Base-by-base conservation (phyloP, 1,140 invertebrate genomes). In the Orussus abietinus region DNA sequence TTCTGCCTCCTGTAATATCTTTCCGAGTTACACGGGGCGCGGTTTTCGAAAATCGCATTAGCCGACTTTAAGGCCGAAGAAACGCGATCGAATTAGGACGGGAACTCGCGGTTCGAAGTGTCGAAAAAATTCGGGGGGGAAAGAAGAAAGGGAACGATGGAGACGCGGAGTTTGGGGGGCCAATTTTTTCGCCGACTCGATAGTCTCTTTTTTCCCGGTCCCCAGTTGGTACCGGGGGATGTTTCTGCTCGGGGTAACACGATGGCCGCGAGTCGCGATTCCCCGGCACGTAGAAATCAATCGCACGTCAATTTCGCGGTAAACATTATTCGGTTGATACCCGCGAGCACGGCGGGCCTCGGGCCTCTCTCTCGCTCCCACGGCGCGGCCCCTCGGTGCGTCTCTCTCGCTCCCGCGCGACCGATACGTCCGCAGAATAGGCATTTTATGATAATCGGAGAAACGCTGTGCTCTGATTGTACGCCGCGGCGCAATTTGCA, bases 361-460 rank as follows among this genome's bases (percentile, higher is more conserved):
- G 40, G 33, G 40, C 29, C 21, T 12, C 12, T 35, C 33, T 20
- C 25, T 20, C 15, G 5, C 38, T 39, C 28, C 19, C 32, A 19
- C 28, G 11, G 15, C 32, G 26, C 33, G 11, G 26, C 26, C 12
- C 19, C 17, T 18, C 20, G 31, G 35, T 41, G 15, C 39, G 26
- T 10, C 3, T 18, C 14, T 26, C 21, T 14, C 34, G 38, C 37
- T 38, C 21, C 26, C 36, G 42, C n/a, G n/a, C n/a, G n/a, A n/a
- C 37, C 42, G 42, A 45, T 37, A 45, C 36, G 35, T 35, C n/a
- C 42, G 42, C 39, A 41, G 32, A 40, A 50, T 50, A 28, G 43
- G 28, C 46, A 46, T 45, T 45, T 46, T 50, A 50, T 50, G 48
- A 45, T 50, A 50, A 50, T 50, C 41, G 14, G 21, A 26, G 13